These are phyloP conservation scores for Bombus terrestris DNA, from an alignment of 1,140 invertebrate genomes.

Conservation along the genomic window DNA sequence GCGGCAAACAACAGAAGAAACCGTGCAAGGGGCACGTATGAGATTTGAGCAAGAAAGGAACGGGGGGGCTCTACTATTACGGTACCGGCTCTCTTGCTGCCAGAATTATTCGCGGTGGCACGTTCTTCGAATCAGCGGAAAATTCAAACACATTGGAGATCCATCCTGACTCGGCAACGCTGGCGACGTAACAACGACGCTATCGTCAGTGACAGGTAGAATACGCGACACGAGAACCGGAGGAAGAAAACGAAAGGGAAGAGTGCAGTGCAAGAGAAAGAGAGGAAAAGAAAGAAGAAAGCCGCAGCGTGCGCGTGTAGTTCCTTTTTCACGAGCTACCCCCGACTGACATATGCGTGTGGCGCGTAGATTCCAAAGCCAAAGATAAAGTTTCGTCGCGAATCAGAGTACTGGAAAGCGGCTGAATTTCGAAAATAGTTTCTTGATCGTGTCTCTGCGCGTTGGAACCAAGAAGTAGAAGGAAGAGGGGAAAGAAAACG, in stretches of 20 bases:
- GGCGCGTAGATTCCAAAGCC: slow-evolving; percentile 22
- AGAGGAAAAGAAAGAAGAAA: background rate
- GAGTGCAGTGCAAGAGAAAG: background rate
- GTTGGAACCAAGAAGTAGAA: background rate
- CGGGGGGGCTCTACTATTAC: background rate
- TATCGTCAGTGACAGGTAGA: slow-evolving; percentile 51
- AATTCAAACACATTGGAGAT: slow-evolving; percentile 47
- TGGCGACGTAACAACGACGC: background rate
- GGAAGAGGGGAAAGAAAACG: background rate
- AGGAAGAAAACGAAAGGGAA: background rate
- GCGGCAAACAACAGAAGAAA: background rate
- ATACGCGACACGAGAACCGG: slow-evolving; percentile 1
- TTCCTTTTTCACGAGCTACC: slow-evolving; percentile 26
- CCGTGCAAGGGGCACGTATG: slow-evolving; percentile 8
- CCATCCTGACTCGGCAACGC: slow-evolving; percentile 15
- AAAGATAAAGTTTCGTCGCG: slow-evolving; percentile 33
- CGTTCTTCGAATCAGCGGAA: slow-evolving; percentile 27
- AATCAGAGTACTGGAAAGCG: background rate
- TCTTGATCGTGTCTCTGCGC: background rate
- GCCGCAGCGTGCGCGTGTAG: background rate
- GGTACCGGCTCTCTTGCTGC: background rate
- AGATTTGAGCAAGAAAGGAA: background rate
- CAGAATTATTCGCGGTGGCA: background rate
- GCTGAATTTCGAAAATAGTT: slow-evolving; percentile 27
- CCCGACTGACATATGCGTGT: slow-evolving; percentile 18